phyloP scores from a whole-genome alignment of 2,113 vertebrate species.

The Opisthocomus hoazin region DNA sequence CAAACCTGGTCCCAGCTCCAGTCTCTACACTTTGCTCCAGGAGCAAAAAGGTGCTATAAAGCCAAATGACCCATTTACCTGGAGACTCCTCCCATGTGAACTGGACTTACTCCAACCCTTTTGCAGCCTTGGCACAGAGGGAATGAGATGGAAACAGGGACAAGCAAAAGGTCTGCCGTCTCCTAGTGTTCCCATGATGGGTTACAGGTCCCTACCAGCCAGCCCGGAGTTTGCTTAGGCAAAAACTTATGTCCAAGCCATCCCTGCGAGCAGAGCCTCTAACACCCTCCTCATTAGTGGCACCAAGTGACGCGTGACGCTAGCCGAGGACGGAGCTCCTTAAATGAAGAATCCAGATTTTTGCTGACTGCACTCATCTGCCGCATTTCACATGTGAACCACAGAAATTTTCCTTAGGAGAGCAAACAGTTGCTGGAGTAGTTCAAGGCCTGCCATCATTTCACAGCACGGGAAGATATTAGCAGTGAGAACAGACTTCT shows the following conservation, averaged over 20 bases:
- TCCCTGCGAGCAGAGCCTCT: neutral
- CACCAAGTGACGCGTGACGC: accelerated
- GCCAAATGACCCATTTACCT: neutral
- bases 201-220: neutral
- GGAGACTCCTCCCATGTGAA: neutral
- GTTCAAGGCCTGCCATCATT: neutral
- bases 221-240: neutral
- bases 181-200: neutral
- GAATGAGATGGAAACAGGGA: neutral
- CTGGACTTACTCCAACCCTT: neutral
- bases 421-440: neutral
- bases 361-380: neutral
- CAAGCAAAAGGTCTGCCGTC: neutral
- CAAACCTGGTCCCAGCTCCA: neutral
- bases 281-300: neutral
- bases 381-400: neutral
- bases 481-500: neutral
- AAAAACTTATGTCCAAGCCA: neutral
- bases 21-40: neutral
- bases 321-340: neutral
- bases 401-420: neutral
- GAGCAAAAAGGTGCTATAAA: neutral
- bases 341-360: neutral
- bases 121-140: neutral
- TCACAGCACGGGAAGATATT: neutral